These are phyloP conservation scores for Lasioglossum vierecki DNA, from an alignment of 2,888 invertebrate genomes.

Conservation along the genomic window DNA sequence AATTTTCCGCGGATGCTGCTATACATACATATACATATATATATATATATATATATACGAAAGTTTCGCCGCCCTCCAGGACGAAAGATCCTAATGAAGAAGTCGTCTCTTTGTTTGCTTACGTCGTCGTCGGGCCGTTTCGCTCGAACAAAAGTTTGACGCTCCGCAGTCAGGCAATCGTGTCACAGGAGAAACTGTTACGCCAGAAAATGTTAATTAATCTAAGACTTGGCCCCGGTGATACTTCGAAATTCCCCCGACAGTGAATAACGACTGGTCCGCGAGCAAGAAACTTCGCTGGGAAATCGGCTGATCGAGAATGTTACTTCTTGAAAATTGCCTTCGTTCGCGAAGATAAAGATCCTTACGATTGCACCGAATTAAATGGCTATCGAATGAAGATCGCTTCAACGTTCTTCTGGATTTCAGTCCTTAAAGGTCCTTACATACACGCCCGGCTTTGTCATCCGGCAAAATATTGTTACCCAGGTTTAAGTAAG, in stretches of 20 bases:
- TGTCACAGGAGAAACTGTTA: not conserved
- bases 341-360: not conserved
- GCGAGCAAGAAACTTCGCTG: not conserved
- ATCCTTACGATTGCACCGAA: not conserved
- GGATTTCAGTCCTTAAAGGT: not conserved
- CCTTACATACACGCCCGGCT: too few relatives aligned
- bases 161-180: slow-evolving; percentile 8
- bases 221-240: slow-evolving; percentile 4
- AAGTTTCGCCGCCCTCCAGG: not conserved
- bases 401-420: not conserved
- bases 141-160: slow-evolving; percentile 23
- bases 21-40: not conserved
- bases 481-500: too few relatives aligned
- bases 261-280: slow-evolving; percentile 3
- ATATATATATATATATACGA: not conserved
- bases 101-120: slow-evolving; percentile 20
- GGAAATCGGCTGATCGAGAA: not conserved
- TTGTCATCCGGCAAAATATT: too few relatives aligned
- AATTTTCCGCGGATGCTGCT: not conserved
- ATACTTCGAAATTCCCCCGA: not conserved
- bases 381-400: not conserved
- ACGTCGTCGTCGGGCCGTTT: slow-evolving; percentile 5
- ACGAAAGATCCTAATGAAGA: slow-evolving; percentile 31
- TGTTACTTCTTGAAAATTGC: not conserved
- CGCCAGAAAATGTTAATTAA: slow-evolving; percentile 22